Base-by-base conservation (phyloP, 2,888 invertebrate species). In the Empis stercorea region DNA sequence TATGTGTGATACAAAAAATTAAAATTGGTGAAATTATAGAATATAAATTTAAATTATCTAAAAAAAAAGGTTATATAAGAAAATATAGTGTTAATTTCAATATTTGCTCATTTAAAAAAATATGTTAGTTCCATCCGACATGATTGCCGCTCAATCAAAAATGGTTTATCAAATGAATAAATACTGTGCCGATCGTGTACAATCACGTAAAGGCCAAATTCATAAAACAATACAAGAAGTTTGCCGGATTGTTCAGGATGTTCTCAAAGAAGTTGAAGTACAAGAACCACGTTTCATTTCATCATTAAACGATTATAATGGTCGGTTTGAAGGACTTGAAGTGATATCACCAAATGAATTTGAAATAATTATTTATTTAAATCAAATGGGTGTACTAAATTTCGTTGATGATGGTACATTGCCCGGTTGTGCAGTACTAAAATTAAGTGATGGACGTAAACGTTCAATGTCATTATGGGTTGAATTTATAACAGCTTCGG, bases 321-420 rank as follows among this genome's bases (percentile, higher is more conserved):
- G 89, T 16, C 79, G 91, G 17, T 94, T 81, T 71, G 94, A 94
- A 61, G 94, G 95, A 7, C 76, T 95, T 49, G 87, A 91, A 64
- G 94, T 94, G 44, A 81, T 93, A 55, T 91, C 94, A 13, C 92
- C 94, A 44, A 84, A 84, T 53, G 94, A 95, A 68, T 95, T 92
- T 70, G 94, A 95, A 71, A 91, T 94, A 51, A 87, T 95, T 55
- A 83, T 95, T 56, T 95, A 93, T 65, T 76, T 95, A 51, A 95
- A 95, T 68, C 95, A 96, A 71, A 96, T 95, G 95, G 95, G 95
- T 2, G 95, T 96, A n/a, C 79, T 95, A 60, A 96, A 95, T 69
- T 96, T 95, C 65, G 94, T 95, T 45, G 95, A 96, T 71, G 95
- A 95, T 68, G 94, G 94, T 5, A 87, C 88, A 1, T 70, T 92